Evolutionary conservation across 2,888 invertebrate genomes (phyloP), one percentile per base, ranked within the genome.

Genomic region (Laothoe populi): DNA sequence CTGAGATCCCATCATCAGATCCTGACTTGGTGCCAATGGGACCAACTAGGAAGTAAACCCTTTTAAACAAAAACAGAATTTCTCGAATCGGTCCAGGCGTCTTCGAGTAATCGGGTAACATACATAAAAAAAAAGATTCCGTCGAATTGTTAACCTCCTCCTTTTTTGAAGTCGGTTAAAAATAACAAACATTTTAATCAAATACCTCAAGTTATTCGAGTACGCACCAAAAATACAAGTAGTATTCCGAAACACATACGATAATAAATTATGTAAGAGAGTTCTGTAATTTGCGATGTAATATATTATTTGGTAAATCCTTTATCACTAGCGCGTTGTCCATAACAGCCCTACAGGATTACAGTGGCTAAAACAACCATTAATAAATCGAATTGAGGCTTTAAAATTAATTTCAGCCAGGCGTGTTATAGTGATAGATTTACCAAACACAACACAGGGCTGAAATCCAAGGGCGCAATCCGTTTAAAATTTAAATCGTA

Each of bases 401-500:
- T 84, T 83, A 81, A 85, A 87, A 87, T 84, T 84, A 82, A 82
- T 83, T 81, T 77, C 71, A 65, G 59, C 57, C 26, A 62, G 35
- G 35, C 63, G 63, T 71, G 72, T 74, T 74, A 83, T 88, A 87
- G 88, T 90, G 87, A 92, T 92, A 90, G 90, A 88, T 91, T 86
- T 86, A 81, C 86, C 81, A 86, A 88, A 87, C 86, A 88, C 80
- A 87, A 88, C 86, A 86, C 83, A 80, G 84, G 82, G 81, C 83
- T 78, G 77, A 84, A 88, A 89, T 88, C 89, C 90, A 91, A 92
- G 90, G 92, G 90, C 88, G 84, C 90, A 90, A 91, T 92, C 90
- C 92, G 89, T 92, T 92, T 91, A 92, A 92, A 92, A 92, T 92
- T 92, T 92, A 91, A 92, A 92, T 88, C 84, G 86, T 84, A 91